These are phyloP conservation scores for Microtus pennsylvanicus DNA, from an alignment of 2,113 vertebrate species.

Conservation along the genomic window DNA sequence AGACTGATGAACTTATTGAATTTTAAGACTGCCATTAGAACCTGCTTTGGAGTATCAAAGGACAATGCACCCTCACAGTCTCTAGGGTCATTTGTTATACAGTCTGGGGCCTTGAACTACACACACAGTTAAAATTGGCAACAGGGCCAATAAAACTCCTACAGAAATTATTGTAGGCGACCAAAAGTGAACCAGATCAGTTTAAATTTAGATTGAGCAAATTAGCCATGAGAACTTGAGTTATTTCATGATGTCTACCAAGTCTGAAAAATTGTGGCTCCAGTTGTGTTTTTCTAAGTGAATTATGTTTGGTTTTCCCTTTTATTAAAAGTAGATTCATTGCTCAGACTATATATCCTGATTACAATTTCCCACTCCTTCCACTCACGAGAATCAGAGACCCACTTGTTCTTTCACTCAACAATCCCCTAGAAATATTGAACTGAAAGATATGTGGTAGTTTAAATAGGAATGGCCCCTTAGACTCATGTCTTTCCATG, in stretches of 20 bases:
- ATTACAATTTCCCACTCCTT: not conserved
- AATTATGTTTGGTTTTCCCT: too few species aligned
- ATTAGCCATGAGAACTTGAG: conserved; percentile 51
- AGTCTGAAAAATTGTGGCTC: not conserved
- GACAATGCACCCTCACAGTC: conserved; percentile 67
- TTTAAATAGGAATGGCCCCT: not conserved
- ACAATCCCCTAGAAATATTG: not conserved
- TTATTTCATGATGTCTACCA: conserved; percentile 69
- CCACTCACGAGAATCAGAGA: not conserved
- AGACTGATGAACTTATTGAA: conserved; percentile 62
- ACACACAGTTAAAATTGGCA: conserved; percentile 83
- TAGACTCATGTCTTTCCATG: not conserved
- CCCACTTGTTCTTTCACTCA: not conserved
- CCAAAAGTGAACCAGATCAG: conserved; percentile 82
- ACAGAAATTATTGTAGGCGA: conserved; percentile 83
- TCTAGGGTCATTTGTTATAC: conserved; percentile 79
- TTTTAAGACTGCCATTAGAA: conserved; percentile 74
- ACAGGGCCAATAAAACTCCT: conserved; percentile 78
- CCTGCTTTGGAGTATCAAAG: conserved; percentile 73
- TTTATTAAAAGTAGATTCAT: not conserved
- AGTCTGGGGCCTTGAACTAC: conserved; percentile 79
- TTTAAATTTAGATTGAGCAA: conserved; percentile 80
- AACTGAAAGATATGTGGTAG: not conserved
- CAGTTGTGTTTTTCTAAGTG: not conserved
- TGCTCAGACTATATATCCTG: not conserved